These are phyloP conservation scores for Catajapyx aquilonaris DNA, from an alignment of 1,140 invertebrate species.

Conservation along the genomic window DNA sequence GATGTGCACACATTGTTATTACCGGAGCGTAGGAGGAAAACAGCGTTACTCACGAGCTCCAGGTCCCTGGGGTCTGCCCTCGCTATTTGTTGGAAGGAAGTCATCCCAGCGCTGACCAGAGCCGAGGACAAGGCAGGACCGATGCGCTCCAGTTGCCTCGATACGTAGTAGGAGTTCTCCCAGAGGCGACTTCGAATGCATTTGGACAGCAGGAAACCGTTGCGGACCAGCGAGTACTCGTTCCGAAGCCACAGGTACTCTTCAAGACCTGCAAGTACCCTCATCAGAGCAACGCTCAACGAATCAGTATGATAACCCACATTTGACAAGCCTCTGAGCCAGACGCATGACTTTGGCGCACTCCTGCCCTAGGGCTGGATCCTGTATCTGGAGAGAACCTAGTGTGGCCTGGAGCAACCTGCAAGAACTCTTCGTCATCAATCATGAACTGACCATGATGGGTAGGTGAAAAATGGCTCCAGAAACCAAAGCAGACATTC, in stretches of 20 bases:
- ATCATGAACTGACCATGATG: no score
- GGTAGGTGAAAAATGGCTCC: no score
- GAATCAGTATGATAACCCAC: no score
- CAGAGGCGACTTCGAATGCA: conserved; percentile 42
- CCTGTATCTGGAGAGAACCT: conserved; percentile 40
- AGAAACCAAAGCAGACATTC: no score
- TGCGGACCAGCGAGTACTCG: conserved; percentile 25
- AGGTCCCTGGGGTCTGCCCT: conserved; percentile 46
- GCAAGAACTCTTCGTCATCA: no score
- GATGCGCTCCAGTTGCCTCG: conserved; percentile 45
- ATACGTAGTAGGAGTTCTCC: conserved; percentile 49
- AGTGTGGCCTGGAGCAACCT: conserved; percentile 52
- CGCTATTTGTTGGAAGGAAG: conserved; percentile 36
- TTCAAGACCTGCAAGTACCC: conserved; percentile 21
- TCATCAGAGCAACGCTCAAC: no score
- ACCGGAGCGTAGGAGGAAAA: no score
- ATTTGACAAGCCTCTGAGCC: conserved; percentile 41
- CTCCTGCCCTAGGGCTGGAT: conserved; percentile 43
- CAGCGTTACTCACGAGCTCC: conserved; percentile 40
- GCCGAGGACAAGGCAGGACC: conserved; percentile 37
- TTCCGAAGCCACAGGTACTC: conserved; percentile 18
- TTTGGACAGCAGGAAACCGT: conserved; percentile 36
- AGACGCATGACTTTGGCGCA: conserved; percentile 41
- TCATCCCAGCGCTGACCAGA: conserved; percentile 41
- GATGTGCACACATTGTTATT: no score